Conservation (phyloP, 2,888 invertebrate species). For the Troides helena region DNA sequence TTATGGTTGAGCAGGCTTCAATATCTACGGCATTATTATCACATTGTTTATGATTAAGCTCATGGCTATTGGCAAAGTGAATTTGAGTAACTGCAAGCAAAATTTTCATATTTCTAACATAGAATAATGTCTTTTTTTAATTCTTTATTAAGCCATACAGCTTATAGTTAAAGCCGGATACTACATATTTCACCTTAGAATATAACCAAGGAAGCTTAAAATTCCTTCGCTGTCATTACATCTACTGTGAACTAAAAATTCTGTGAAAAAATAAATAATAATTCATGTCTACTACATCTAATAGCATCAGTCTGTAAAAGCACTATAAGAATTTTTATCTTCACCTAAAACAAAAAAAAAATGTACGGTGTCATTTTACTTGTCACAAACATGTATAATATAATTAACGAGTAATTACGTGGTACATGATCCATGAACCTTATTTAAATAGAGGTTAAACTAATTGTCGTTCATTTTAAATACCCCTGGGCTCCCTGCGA, state of each 20-base stretch:
- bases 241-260: no score
- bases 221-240: no score
- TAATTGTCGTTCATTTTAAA: conserved; percentile 62
- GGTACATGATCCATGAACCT: conserved; percentile 28
- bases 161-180: no score
- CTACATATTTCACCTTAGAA: no score
- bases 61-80: not conserved
- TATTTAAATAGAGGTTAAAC: conserved; percentile 71
- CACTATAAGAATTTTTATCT: not conserved
- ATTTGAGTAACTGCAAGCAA: not conserved
- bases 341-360: not conserved
- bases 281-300: no score
- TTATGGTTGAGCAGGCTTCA: no score
- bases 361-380: not conserved
- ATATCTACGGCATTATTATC: no score
- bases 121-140: not conserved
- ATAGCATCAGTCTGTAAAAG: no score
- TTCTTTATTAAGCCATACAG: no score
- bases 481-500: conserved; percentile 42
- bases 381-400: conserved; percentile 25
- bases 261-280: no score
- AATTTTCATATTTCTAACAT: not conserved
- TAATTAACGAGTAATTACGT: conserved; percentile 28
- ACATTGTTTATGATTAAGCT: no score
- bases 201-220: no score